Percentiles rank a stretch among this genome's conserved stretches.
Conservation (phyloP, 2,113 vertebrate genomes). For the Tetrax tetrax region DNA sequence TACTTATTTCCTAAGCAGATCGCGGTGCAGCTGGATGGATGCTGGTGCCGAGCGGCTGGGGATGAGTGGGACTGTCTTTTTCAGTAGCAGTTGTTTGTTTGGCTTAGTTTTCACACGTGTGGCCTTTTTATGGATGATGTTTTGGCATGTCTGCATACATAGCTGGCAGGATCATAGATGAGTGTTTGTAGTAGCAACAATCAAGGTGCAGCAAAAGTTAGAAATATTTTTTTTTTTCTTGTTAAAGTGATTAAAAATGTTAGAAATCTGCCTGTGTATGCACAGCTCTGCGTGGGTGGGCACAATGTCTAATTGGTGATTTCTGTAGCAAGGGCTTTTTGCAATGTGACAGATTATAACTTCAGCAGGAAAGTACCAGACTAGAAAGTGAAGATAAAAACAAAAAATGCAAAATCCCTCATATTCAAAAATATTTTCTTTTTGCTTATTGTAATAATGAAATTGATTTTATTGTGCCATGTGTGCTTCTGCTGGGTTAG, state of each 20-base stretch:
- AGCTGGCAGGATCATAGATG: not conserved
- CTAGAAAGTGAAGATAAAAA: not conserved
- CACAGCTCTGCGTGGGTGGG: not conserved
- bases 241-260: not conserved
- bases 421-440: not conserved
- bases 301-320: not conserved
- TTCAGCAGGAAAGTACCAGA: not conserved
- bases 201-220: not conserved
- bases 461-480: not conserved
- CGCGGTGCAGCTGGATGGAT: not conserved
- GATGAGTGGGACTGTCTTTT: not conserved
- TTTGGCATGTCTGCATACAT: not conserved
- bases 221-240: rapidly evolving
- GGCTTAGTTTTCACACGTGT: not conserved
- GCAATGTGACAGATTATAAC: not conserved
- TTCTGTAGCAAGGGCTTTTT: not conserved
- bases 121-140: not conserved
- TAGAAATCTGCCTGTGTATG: not conserved
- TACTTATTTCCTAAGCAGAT: not conserved
- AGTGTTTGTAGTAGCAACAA: not conserved
- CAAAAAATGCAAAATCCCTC: not conserved
- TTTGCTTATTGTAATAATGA: not conserved
- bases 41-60: rapidly evolving
- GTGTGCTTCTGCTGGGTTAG: not conserved
- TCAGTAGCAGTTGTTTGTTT: not conserved